These are phyloP conservation scores for Garrulus glandarius DNA, from an alignment of 2,797 vertebrate species.

Conservation along the genomic window DNA sequence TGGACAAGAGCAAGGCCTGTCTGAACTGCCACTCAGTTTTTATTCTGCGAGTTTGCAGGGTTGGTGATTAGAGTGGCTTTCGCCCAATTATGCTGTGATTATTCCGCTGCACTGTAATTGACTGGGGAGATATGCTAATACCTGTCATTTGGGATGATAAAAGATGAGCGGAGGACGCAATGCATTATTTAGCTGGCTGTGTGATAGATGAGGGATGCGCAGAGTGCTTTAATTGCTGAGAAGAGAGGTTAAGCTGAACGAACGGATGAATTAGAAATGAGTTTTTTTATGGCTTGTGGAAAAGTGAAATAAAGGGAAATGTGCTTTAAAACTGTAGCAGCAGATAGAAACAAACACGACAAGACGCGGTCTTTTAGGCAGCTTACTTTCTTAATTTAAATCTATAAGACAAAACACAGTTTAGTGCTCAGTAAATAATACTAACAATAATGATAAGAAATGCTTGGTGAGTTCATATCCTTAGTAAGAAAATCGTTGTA, in stretches of 20 bases:
- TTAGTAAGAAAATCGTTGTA: not conserved
- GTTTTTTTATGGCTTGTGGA: slow-evolving; percentile 85
- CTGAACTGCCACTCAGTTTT: slow-evolving; percentile 87
- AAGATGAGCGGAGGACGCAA: slow-evolving; percentile 93
- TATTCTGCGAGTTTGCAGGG: slow-evolving; percentile 86
- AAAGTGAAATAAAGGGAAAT: slow-evolving; percentile 83
- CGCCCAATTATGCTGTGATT: slow-evolving; percentile 99
- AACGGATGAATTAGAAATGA: slow-evolving; percentile 98
- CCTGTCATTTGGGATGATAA: slow-evolving; percentile 99
- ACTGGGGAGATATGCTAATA: slow-evolving; percentile 99
- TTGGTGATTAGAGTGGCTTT: slow-evolving; percentile 98
- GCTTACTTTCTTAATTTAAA: slow-evolving; percentile 65
- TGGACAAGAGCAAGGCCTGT: slow-evolving; percentile 82
- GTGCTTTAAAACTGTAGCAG: slow-evolving; percentile 76
- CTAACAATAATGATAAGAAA: slow-evolving; percentile 18
- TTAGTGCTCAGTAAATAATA: slow-evolving; percentile 67
- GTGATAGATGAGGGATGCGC: slow-evolving; percentile 97
- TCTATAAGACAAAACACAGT: slow-evolving; percentile 39
- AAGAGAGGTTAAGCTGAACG: slow-evolving; percentile 99
- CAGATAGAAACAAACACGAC: slow-evolving; percentile 64
- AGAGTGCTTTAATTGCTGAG: slow-evolving; percentile 98
- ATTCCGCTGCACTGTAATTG: slow-evolving; percentile 97
- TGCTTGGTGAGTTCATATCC: slow-evolving; percentile 5
- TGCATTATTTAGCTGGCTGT: slow-evolving; percentile 99
- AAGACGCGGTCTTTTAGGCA: slow-evolving; percentile 55